Evolutionary conservation across 2,113 vertebrate species (phyloP).

Genomic region (Raphicerus campestris): DNA sequence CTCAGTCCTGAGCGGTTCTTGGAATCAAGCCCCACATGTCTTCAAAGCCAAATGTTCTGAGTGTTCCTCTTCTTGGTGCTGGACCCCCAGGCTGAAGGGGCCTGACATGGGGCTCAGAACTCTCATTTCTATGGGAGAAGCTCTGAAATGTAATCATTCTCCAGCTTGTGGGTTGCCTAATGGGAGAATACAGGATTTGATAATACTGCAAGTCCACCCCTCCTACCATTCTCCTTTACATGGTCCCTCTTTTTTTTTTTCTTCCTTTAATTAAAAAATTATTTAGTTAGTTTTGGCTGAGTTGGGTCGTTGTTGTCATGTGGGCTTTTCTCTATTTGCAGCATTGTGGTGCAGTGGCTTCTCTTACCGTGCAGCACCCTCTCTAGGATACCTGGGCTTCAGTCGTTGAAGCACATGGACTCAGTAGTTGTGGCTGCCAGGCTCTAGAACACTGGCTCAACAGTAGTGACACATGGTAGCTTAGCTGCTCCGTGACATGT

Average conservation of each 20-base stretch:
- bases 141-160: background rate
- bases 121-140: background rate
- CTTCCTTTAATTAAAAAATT: background rate
- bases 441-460: background rate
- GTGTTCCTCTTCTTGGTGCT: background rate
- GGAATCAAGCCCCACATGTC: background rate
- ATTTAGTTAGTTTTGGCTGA: background rate
- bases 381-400: background rate
- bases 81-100: background rate
- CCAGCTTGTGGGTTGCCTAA: background rate
- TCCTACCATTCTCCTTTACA: background rate
- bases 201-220: background rate
- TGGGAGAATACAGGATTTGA: background rate
- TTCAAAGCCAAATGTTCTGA: background rate
- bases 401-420: background rate
- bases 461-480: background rate
- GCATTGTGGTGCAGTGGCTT: background rate
- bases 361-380: background rate
- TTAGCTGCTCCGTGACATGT: background rate
- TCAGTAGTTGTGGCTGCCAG: background rate
- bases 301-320: background rate
- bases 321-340: background rate
- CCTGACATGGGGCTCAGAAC: background rate
- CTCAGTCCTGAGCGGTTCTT: background rate
- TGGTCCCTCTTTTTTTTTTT: background rate